Evolutionary conservation across 2,888 invertebrate species (phyloP).

Genomic region (Stenolophus ochropezus): DNA sequence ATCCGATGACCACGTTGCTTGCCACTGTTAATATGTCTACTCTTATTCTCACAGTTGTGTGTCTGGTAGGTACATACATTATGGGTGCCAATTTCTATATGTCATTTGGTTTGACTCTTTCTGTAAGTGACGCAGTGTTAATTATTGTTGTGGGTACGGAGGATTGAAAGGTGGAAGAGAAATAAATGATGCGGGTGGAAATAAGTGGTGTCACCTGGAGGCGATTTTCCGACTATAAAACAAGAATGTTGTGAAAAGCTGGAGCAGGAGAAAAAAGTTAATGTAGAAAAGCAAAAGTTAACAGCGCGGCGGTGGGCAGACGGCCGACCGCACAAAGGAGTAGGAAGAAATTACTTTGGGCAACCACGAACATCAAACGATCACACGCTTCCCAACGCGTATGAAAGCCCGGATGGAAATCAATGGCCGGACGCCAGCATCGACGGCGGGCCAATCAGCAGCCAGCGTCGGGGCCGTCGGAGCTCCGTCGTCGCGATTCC

Average conservation of each 20-base stretch:
- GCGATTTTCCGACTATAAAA: conserved; percentile 39
- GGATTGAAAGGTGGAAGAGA: background rate
- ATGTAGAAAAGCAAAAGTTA: conserved; percentile 56
- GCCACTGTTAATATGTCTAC: too few species aligned
- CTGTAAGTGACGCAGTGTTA: too few species aligned
- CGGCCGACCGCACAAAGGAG: conserved; percentile 33
- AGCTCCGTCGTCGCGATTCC: conserved; percentile 62
- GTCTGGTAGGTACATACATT: too few species aligned
- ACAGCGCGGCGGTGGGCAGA: conserved; percentile 22
- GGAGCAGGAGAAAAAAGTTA: conserved; percentile 27
- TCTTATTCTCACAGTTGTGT: too few species aligned
- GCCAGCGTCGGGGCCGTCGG: background rate
- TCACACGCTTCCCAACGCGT: conserved; percentile 41
- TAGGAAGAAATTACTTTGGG: conserved; percentile 56
- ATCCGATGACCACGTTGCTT: too few species aligned
- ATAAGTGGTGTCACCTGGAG: conserved; percentile 10
- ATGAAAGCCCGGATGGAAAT: conserved; percentile 56
- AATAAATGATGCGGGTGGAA: conserved; percentile 5
- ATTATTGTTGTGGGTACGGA: background rate
- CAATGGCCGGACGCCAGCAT: conserved; percentile 50
- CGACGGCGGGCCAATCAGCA: conserved; percentile 42
- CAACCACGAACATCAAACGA: conserved; percentile 58
- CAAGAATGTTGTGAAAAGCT: conserved; percentile 35
- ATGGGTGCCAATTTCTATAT: too few species aligned
- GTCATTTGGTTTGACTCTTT: too few species aligned